Evolutionary conservation across 2,113 vertebrate genomes (phyloP).

Genomic region (Laticauda colubrina): DNA sequence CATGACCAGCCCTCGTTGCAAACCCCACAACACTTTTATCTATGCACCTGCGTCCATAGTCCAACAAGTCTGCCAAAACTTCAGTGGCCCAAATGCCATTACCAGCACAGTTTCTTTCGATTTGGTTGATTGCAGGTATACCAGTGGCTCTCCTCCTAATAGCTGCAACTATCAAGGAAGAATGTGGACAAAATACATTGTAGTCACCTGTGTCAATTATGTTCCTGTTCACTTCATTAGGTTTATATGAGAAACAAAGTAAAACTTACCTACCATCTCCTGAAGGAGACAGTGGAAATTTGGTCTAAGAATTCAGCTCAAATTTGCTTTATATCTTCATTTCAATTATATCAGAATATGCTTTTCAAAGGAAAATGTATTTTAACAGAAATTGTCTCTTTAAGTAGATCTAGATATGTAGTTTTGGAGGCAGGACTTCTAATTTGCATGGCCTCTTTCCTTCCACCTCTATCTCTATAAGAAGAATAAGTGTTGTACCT

Average conservation of each 20-base stretch:
- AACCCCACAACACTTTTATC: neutral
- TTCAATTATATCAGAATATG: neutral
- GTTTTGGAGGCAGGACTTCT: neutral
- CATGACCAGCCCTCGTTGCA: neutral
- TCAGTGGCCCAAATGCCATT: neutral
- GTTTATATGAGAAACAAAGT: no score
- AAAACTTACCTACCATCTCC: neutral
- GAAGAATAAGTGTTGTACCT: no score
- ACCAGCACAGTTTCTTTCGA: neutral
- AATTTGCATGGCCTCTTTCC: neutral
- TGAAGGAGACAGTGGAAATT: neutral
- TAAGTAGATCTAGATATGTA: neutral
- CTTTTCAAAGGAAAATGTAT: neutral
- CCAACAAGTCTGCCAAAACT: neutral
- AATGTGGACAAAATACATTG: neutral
- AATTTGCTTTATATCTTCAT: neutral
- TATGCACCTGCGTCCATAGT: accelerated
- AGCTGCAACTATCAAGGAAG: neutral
- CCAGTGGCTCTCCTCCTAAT: neutral
- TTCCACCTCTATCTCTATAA: neutral
- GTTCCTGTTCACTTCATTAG: neutral
- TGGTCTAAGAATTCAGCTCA: neutral
- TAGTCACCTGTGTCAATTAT: neutral
- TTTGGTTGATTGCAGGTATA: neutral
- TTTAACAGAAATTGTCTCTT: neutral